Conservation (phyloP, 2,888 invertebrate genomes). For the Ophion costatus region DNA sequence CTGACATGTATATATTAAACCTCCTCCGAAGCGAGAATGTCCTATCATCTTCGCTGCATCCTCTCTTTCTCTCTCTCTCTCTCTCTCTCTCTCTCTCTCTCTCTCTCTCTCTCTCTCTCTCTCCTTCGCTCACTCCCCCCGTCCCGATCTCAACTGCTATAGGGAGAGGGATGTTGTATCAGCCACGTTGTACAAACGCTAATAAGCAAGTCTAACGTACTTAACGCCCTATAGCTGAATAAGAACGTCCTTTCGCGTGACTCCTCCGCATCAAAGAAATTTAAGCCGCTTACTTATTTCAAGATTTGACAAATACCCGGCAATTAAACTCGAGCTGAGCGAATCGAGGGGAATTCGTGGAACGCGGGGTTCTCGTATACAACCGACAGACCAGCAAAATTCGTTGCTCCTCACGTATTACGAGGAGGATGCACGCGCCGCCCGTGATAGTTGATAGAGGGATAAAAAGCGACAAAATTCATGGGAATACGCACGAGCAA, state of each 20-base stretch:
- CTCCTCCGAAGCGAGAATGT: neutral
- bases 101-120: no score
- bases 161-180: constrained; percentile 13
- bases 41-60: constrained; percentile 19
- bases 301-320: constrained; percentile 80
- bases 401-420: constrained; percentile 9
- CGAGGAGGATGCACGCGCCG: constrained; percentile 28
- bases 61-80: constrained; percentile 4
- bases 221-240: constrained; percentile 76
- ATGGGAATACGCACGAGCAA: constrained; percentile 27
- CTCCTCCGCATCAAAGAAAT: constrained; percentile 73
- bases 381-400: constrained; percentile 29
- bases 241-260: constrained; percentile 68
- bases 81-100: no score
- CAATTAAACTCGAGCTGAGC: constrained; percentile 75
- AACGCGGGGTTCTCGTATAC: constrained; percentile 28
- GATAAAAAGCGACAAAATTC: constrained; percentile 52
- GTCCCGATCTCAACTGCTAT: neutral
- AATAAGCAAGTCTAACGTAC: constrained; percentile 70
- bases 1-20: constrained; percentile 19
- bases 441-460: constrained; percentile 17
- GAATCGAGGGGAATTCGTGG: constrained; percentile 30
- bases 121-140: no score
- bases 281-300: constrained; percentile 81
- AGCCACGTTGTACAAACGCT: constrained; percentile 47